Conservation (phyloP, 2,113 vertebrate species). For the Sinosuthora webbiana region DNA sequence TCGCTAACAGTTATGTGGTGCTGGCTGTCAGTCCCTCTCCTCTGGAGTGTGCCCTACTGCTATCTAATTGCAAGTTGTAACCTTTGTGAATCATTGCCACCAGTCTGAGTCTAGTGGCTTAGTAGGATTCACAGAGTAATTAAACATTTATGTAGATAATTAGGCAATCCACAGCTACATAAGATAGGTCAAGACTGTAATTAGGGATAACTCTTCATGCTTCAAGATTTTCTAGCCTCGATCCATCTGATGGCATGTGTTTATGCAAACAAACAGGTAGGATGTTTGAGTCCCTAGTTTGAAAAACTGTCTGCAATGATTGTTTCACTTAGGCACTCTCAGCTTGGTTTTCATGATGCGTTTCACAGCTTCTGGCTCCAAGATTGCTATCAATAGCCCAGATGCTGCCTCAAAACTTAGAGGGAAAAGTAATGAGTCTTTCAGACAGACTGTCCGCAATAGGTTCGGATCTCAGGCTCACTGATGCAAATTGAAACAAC, state of each 20-base stretch:
- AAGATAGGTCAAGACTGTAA: slow-evolving; percentile 1
- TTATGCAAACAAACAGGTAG: background rate
- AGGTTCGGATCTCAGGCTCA: background rate
- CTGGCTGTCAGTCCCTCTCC: background rate
- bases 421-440: background rate
- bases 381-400: slow-evolving; percentile 21
- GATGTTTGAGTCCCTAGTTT: background rate
- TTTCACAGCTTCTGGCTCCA: slow-evolving; percentile 20
- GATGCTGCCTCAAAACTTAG: background rate
- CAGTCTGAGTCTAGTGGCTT: background rate
- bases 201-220: background rate
- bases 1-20: background rate
- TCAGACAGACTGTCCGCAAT: background rate
- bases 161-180: background rate
- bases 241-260: background rate
- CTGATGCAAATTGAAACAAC: background rate
- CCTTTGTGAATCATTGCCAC: background rate
- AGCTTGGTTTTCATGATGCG: background rate
- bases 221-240: background rate
- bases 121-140: slow-evolving; percentile 6
- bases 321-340: background rate
- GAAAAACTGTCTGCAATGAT: background rate
- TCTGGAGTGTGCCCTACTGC: background rate
- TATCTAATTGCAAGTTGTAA: background rate
- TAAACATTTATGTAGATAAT: slow-evolving; percentile 13